Percentiles rank a stretch among this genome's conserved stretches.
Evolutionary conservation across 2,888 invertebrate genomes (phyloP).

Genomic region (Leptopilina drosophilae): DNA sequence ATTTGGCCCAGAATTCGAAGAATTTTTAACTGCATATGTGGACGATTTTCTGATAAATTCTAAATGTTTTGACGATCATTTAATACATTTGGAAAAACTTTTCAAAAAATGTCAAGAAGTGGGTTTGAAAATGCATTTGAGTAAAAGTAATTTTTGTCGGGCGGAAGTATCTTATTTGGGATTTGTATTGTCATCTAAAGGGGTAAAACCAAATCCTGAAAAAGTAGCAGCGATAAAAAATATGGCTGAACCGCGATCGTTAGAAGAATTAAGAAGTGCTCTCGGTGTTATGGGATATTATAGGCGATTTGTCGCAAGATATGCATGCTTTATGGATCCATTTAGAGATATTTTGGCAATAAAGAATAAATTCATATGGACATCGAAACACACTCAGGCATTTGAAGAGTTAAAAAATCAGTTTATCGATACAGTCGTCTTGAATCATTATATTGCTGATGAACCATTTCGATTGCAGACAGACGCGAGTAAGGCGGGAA

Average conservation of each 20-base stretch:
- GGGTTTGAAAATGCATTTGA: too few relatives aligned
- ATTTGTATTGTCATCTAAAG: not conserved
- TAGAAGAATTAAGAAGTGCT: not conserved
- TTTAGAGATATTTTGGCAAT: not conserved
- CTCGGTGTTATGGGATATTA: not conserved
- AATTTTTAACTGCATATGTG: too few relatives aligned
- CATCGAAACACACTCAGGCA: not conserved
- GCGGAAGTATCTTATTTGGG: too few relatives aligned
- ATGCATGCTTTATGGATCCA: too few relatives aligned
- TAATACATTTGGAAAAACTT: too few relatives aligned
- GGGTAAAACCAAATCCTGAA: not conserved
- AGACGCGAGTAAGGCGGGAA: too few relatives aligned
- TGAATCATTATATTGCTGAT: not conserved
- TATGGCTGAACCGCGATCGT: not conserved
- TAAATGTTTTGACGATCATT: too few relatives aligned
- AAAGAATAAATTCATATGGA: not conserved
- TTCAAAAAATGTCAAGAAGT: too few relatives aligned
- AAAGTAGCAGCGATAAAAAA: not conserved
- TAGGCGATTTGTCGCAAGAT: conserved; percentile 7
- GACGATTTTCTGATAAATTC: too few relatives aligned
- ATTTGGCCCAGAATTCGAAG: too few relatives aligned
- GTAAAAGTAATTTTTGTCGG: too few relatives aligned
- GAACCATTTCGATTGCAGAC: not conserved
- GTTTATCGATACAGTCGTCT: not conserved
- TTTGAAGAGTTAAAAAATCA: not conserved